Conservation (phyloP, 2,888 invertebrate genomes). For the Cephonodes hylas region DNA sequence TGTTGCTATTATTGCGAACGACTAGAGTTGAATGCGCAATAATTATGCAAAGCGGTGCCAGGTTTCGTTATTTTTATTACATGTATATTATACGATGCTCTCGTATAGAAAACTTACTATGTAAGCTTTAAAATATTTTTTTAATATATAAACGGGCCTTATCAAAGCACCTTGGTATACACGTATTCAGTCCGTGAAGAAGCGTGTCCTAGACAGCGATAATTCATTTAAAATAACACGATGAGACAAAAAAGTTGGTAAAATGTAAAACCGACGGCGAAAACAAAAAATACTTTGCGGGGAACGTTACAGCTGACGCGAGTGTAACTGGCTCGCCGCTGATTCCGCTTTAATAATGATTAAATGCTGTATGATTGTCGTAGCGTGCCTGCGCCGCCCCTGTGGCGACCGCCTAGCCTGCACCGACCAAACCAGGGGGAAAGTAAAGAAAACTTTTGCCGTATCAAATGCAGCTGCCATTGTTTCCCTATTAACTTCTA, state of each 20-base stretch:
- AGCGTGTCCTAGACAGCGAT: background rate
- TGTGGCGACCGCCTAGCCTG: constrained; percentile 26
- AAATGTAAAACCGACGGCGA: constrained; percentile 37
- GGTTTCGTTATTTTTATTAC: background rate
- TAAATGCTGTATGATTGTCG: constrained; percentile 76
- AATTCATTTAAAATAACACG: background rate
- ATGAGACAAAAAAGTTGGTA: constrained; percentile 40
- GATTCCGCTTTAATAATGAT: constrained; percentile 79
- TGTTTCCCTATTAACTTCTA: constrained; percentile 6
- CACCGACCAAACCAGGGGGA: constrained; percentile 18
- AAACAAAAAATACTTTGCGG: constrained; percentile 58
- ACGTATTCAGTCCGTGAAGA: background rate
- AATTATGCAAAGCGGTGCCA: background rate
- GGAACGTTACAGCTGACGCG: constrained; percentile 65
- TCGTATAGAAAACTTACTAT: background rate
- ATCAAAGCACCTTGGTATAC: background rate
- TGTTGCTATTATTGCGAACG: constrained; percentile 30
- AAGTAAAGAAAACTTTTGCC: constrained; percentile 11
- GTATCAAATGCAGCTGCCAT: constrained; percentile 20
- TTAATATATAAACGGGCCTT: background rate
- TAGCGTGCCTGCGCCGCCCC: constrained; percentile 49
- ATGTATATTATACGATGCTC: background rate
- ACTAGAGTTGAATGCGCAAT: constrained; percentile 12
- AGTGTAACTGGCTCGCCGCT: constrained; percentile 54
- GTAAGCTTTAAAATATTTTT: background rate